Conservation (phyloP, 2,797 vertebrate species). For the Poliocrania exsul region DNA sequence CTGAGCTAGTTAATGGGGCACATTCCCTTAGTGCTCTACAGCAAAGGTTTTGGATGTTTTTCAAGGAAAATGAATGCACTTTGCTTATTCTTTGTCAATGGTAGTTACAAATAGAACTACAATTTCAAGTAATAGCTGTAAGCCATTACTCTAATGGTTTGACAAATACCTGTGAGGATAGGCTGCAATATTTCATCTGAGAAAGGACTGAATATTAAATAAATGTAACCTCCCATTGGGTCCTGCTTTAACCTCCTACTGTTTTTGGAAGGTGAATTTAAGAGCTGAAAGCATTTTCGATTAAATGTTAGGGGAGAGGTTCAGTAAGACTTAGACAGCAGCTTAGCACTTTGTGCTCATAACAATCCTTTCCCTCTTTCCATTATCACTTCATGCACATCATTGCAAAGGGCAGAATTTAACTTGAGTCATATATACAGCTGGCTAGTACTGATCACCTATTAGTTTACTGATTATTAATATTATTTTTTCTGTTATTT, state of each 20-base stretch:
- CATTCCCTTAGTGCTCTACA: conserved; percentile 33
- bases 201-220: conserved; percentile 83
- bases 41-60: conserved; percentile 70
- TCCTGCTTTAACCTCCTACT: conserved; percentile 77
- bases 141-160: conserved; percentile 82
- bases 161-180: conserved; percentile 80
- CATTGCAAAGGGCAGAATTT: conserved; percentile 65
- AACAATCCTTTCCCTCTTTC: conserved; percentile 67
- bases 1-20: conserved; percentile 64
- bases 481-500: not conserved
- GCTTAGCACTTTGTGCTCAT: conserved; percentile 74
- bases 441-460: conserved; percentile 25
- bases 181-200: conserved; percentile 76
- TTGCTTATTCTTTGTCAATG: conserved; percentile 79
- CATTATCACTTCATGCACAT: conserved; percentile 72
- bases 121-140: conserved; percentile 81
- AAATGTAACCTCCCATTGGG: conserved; percentile 79
- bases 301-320: conserved; percentile 73
- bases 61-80: conserved; percentile 76
- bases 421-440: conserved; percentile 49
- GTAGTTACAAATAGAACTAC: conserved; percentile 78
- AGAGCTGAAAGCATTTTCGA: conserved; percentile 78
- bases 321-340: conserved; percentile 66
- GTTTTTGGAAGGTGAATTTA: conserved; percentile 77
- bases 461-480: not conserved